phyloP scores from a whole-genome alignment of 2,888 invertebrate genomes.

The Pyrochroa serraticornis region DNA sequence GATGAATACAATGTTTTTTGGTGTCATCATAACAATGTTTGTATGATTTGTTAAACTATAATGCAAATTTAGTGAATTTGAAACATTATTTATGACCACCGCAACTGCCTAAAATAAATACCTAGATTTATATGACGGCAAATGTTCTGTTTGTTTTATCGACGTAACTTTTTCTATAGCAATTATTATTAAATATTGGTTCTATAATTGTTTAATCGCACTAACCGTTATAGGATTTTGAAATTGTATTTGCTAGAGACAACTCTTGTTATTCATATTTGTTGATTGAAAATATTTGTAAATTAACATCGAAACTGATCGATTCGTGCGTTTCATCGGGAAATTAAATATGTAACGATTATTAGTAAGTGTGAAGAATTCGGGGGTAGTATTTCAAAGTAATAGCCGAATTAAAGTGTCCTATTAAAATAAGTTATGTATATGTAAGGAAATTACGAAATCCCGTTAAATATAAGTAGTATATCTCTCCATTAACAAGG shows the following conservation, averaged over 20 bases:
- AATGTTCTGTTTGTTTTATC: constrained; percentile 23
- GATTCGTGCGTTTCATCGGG: not conserved
- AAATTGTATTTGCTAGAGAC: constrained; percentile 16
- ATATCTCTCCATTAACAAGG: constrained; percentile 50
- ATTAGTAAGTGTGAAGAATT: constrained; percentile 25
- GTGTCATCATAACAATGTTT: constrained; percentile 22
- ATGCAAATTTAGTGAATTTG: constrained; percentile 36
- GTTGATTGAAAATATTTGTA: constrained; percentile 18
- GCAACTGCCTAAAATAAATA: constrained; percentile 29
- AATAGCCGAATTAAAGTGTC: constrained; percentile 43
- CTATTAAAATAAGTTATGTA: constrained; percentile 46
- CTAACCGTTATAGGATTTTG: constrained; percentile 8
- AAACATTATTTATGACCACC: constrained; percentile 31
- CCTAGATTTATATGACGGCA: constrained; percentile 27
- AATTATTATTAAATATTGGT: constrained; percentile 18
- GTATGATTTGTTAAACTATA: constrained; percentile 34
- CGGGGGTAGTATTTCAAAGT: constrained; percentile 39
- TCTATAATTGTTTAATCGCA: constrained; percentile 18
- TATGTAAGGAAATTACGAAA: constrained; percentile 45
- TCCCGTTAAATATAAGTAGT: constrained; percentile 46
- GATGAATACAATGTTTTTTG: constrained; percentile 23
- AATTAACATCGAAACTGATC: constrained; percentile 2
- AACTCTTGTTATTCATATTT: constrained; percentile 22
- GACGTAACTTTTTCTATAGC: constrained; percentile 18
- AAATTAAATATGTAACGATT: not conserved